Percentiles rank a stretch among this genome's conserved stretches.
These are phyloP conservation scores for Malurus melanocephalus DNA, from an alignment of 2,113 vertebrate genomes.

Conservation along the genomic window DNA sequence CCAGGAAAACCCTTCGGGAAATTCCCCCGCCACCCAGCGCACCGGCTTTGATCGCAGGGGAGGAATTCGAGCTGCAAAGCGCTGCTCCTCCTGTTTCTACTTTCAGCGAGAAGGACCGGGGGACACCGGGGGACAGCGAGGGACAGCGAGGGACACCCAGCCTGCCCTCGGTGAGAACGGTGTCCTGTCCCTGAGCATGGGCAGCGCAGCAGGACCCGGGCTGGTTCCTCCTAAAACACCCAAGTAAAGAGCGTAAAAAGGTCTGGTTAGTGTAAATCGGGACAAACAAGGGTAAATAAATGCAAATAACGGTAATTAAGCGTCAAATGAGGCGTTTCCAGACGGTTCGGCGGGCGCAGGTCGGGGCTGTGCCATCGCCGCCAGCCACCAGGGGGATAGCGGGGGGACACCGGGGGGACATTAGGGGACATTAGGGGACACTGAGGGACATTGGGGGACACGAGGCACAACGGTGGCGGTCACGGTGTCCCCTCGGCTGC, in stretches of 20 bases:
- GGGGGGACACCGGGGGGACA: neutral
- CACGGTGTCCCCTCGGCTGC: neutral
- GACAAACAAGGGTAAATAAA: rapidly evolving
- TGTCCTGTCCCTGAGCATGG: neutral
- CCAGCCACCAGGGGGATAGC: neutral
- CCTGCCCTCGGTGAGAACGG: rapidly evolving
- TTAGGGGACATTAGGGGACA: neutral
- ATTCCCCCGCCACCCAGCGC: neutral
- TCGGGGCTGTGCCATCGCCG: neutral
- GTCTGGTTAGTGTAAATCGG: rapidly evolving
- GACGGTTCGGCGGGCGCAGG: neutral
- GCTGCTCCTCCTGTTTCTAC: neutral
- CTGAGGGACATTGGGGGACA: neutral
- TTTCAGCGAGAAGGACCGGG: neutral
- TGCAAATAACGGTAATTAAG: rapidly evolving
- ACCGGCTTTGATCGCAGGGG: neutral
- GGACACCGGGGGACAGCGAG: too few species aligned
- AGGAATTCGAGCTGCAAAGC: neutral
- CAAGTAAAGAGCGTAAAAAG: neutral
- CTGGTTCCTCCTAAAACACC: neutral
- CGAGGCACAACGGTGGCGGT: neutral
- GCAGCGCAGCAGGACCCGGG: neutral
- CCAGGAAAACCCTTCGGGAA: conserved; percentile 31
- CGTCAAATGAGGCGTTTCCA: rapidly evolving
- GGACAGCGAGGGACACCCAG: neutral